Percentiles rank a stretch among this genome's conserved stretches.
These are phyloP conservation scores for Notarius lentiginosus DNA, from an alignment of 2,113 vertebrate genomes.

Conservation along the genomic window DNA sequence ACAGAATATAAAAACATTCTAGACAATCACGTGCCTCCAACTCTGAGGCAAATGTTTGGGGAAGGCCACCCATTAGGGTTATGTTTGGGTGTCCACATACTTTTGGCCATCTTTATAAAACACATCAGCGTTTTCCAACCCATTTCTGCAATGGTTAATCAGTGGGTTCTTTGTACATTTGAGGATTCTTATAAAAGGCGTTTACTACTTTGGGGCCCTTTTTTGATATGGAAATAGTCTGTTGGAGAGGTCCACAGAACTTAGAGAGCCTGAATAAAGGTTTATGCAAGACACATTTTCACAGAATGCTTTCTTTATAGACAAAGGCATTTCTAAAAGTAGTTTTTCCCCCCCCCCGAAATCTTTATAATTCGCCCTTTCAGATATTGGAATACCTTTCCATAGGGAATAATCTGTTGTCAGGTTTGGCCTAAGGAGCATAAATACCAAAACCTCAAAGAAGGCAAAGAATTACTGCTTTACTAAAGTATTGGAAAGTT, in stretches of 20 bases:
- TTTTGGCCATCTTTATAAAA: background rate
- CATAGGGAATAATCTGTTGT: background rate
- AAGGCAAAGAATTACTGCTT: background rate
- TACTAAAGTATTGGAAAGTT: background rate
- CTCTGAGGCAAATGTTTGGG: too few species aligned
- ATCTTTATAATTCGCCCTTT: background rate
- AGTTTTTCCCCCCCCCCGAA: background rate
- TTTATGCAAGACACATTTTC: background rate
- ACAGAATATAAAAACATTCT: too few species aligned
- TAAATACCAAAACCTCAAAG: constrained; percentile 21
- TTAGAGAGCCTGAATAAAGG: background rate
- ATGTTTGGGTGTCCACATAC: too few species aligned
- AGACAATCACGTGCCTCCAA: too few species aligned
- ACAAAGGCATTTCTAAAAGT: background rate
- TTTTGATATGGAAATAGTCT: background rate
- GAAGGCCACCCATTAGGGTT: too few species aligned
- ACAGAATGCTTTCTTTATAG: background rate
- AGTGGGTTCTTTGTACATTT: background rate
- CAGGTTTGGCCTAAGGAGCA: background rate
- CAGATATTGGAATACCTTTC: background rate
- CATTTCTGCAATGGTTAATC: background rate
- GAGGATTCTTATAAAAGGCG: background rate
- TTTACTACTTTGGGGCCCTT: background rate
- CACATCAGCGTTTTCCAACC: background rate
- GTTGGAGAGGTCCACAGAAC: background rate